phyloP scores from a whole-genome alignment of 2,797 vertebrate genomes.

The Eospalax fontanierii region DNA sequence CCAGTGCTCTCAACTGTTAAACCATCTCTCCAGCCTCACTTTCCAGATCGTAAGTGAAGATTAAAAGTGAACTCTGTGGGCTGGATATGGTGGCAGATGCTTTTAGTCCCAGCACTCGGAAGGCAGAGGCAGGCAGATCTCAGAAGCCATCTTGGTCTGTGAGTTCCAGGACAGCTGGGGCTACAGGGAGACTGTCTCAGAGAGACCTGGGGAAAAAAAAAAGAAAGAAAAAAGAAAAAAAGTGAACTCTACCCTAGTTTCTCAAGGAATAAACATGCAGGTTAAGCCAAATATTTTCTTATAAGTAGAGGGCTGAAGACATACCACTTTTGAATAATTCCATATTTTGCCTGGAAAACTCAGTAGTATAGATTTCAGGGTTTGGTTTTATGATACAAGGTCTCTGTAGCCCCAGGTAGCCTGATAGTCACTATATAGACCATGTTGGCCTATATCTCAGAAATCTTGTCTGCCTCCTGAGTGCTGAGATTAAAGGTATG shows the following conservation, averaged over 20 bases:
- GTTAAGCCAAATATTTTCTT: slow-evolving; percentile 22
- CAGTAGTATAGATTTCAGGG: no score
- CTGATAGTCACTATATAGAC: neutral
- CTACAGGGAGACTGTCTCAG: no score
- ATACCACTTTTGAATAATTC: neutral
- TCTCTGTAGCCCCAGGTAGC: neutral
- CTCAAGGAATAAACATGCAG: neutral
- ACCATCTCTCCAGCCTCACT: neutral
- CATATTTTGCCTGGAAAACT: neutral
- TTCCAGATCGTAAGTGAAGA: neutral
- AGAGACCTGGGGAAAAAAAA: no score
- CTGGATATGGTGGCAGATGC: no score
- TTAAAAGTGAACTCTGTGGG: neutral
- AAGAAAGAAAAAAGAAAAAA: neutral
- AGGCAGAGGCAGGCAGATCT: no score
- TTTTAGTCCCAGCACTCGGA: no score
- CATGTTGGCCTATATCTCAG: neutral
- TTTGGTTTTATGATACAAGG: neutral
- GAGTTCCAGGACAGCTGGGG: no score
- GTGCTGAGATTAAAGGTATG: neutral
- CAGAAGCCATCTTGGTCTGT: no score
- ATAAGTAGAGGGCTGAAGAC: slow-evolving; percentile 5
- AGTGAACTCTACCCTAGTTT: slow-evolving; percentile 2
- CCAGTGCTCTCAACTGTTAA: no score
- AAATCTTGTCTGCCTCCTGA: neutral